Evolutionary conservation across 1,140 invertebrate genomes (phyloP).

Genomic region (Leptopilina clavipes): DNA sequence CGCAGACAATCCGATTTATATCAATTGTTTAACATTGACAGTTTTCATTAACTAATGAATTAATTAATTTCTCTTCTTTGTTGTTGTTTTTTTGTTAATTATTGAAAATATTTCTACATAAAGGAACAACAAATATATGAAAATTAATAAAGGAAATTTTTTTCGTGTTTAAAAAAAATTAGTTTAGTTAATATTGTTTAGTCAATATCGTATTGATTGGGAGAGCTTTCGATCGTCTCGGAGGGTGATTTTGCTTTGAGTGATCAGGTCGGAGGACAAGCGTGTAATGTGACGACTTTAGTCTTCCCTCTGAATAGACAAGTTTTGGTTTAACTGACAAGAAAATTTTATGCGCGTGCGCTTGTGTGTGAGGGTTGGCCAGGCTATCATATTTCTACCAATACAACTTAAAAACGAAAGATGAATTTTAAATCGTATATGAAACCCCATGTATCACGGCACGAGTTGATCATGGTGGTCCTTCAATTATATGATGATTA

Average conservation of each 20-base stretch:
- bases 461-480: slow-evolving; percentile 49
- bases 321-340: slow-evolving; percentile 59
- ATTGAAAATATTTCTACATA: no score
- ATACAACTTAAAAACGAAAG: slow-evolving; percentile 44
- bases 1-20: no score
- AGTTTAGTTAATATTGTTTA: not conserved
- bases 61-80: no score
- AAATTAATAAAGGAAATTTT: no score
- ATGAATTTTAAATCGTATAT: slow-evolving; percentile 39
- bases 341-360: slow-evolving; percentile 44
- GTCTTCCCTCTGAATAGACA: slow-evolving; percentile 64
- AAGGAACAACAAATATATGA: not conserved
- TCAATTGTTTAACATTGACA: no score
- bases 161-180: no score
- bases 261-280: slow-evolving; percentile 70
- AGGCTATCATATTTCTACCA: slow-evolving; percentile 58
- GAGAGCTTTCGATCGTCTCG: slow-evolving; percentile 41
- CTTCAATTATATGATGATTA: slow-evolving; percentile 37
- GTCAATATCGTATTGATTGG: slow-evolving; percentile 31
- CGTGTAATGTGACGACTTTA: slow-evolving; percentile 68
- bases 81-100: no score
- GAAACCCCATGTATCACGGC: slow-evolving; percentile 29
- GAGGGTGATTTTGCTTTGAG: slow-evolving; percentile 53
- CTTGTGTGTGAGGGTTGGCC: slow-evolving; percentile 51
- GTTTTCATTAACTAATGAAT: no score